These are phyloP conservation scores for Andrena fulva DNA, from an alignment of 2,888 invertebrate genomes.

Conservation along the genomic window DNA sequence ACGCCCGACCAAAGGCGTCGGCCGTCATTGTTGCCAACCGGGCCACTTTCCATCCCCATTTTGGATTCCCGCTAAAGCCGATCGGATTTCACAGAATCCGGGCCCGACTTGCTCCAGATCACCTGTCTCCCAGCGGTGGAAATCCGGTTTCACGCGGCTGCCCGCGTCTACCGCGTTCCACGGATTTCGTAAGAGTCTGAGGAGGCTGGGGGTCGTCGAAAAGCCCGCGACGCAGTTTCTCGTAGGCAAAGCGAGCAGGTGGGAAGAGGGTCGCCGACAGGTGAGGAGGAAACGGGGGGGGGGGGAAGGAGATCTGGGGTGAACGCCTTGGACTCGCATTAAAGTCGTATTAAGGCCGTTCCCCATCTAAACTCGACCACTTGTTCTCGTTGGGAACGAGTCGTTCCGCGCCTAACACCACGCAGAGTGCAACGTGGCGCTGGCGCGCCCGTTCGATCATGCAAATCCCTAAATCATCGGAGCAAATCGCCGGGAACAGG, in stretches of 20 bases:
- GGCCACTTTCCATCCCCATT: slow-evolving; percentile 8
- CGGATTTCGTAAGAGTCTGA: slow-evolving; percentile 59
- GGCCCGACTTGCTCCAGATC: slow-evolving; percentile 43
- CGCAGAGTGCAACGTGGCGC: neutral
- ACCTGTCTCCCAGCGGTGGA: slow-evolving; percentile 60
- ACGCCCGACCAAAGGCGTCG: neutral
- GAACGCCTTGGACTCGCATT: slow-evolving; percentile 69
- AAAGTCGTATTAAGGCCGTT: slow-evolving; percentile 76
- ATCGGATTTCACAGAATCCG: slow-evolving; percentile 44
- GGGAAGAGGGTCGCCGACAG: neutral
- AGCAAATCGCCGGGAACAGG: slow-evolving; percentile 66
- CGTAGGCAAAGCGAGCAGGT: slow-evolving; percentile 6
- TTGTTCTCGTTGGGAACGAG: slow-evolving; percentile 60
- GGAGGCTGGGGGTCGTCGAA: slow-evolving; percentile 42
- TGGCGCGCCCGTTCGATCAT: slow-evolving; percentile 69
- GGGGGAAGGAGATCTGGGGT: slow-evolving; percentile 43
- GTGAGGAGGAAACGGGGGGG: slow-evolving; percentile 2
- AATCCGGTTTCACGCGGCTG: slow-evolving; percentile 62
- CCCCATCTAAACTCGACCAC: slow-evolving; percentile 58
- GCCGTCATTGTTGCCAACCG: neutral
- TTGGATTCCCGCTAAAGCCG: slow-evolving; percentile 15
- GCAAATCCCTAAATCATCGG: slow-evolving; percentile 73
- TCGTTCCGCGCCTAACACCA: slow-evolving; percentile 9
- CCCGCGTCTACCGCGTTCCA: slow-evolving; percentile 50
- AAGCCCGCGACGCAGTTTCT: slow-evolving; percentile 37